Percentiles rank a stretch among this genome's conserved stretches.
phyloP scores from a whole-genome alignment of 2,797 vertebrate species.

The Harpagifer antarcticus region DNA sequence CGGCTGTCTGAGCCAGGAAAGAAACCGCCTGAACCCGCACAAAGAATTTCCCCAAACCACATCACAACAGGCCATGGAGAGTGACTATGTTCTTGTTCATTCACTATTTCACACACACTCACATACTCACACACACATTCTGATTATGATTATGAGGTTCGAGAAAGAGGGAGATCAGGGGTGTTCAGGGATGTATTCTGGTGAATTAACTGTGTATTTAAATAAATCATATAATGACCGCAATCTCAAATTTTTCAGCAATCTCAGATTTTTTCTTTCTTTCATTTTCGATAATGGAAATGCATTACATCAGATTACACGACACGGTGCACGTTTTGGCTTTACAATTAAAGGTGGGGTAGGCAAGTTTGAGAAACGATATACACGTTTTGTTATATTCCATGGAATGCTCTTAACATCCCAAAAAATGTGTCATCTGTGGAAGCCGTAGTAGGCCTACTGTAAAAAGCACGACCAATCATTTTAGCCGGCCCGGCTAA shows the following conservation, averaged over 20 bases:
- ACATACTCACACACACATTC: slow-evolving; percentile 41
- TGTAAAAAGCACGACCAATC: too few relatives aligned
- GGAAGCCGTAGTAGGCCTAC: too few relatives aligned
- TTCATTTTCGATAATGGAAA: neutral
- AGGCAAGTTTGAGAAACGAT: too few relatives aligned
- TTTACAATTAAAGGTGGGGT: neutral
- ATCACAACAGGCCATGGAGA: slow-evolving; percentile 72
- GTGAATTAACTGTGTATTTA: slow-evolving; percentile 2
- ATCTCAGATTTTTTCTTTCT: neutral
- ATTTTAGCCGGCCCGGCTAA: too few relatives aligned
- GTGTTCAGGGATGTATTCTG: neutral
- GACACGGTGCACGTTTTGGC: neutral
- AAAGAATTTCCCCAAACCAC: slow-evolving; percentile 82
- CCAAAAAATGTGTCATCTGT: too few relatives aligned
- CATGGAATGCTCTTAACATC: too few relatives aligned
- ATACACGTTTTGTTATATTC: too few relatives aligned
- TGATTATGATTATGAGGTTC: slow-evolving; percentile 11
- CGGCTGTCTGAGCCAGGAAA: slow-evolving; percentile 76
- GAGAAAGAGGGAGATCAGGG: slow-evolving; percentile 11
- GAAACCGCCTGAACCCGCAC: slow-evolving; percentile 71
- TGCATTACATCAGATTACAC: neutral
- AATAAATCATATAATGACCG: neutral
- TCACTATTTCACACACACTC: slow-evolving; percentile 50
- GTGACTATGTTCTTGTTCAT: slow-evolving; percentile 68
- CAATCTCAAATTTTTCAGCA: neutral